phyloP scores from a whole-genome alignment of 1,140 invertebrate species.

The Panulirus ornatus region DNA sequence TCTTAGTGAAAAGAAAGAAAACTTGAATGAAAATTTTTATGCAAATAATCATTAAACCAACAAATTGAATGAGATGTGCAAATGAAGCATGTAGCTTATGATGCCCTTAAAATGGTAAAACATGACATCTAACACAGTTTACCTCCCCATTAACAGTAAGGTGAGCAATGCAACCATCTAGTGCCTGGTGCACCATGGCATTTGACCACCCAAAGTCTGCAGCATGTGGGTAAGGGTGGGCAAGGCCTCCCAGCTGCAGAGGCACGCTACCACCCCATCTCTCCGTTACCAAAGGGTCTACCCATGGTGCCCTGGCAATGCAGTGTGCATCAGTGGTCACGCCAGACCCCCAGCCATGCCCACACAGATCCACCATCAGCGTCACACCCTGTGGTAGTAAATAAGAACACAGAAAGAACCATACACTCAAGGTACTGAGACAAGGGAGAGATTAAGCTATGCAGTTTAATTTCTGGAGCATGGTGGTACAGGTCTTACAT shows the following conservation, averaged over 20 bases:
- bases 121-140: too few relatives aligned
- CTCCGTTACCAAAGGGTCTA: neutral
- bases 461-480: too few relatives aligned
- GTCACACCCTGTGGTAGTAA: conserved; percentile 24
- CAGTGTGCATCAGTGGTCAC: conserved; percentile 24
- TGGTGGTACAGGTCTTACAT: too few relatives aligned
- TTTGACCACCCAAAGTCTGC: conserved; percentile 32
- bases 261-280: conserved; percentile 48
- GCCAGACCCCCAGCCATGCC: neutral
- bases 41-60: too few relatives aligned
- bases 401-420: too few relatives aligned
- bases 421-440: neutral
- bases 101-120: too few relatives aligned
- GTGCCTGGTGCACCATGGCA: neutral
- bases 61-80: too few relatives aligned
- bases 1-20: too few relatives aligned
- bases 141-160: conserved; percentile 36
- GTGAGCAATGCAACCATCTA: conserved; percentile 48
- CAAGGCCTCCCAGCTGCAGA: conserved; percentile 46
- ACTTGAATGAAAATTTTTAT: too few relatives aligned
- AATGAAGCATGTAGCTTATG: too few relatives aligned
- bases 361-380: conserved; percentile 51
- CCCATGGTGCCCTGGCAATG: conserved; percentile 30
- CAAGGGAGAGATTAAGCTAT: too few relatives aligned
- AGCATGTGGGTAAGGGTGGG: conserved; percentile 38